Evolutionary conservation across 2,113 vertebrate genomes (phyloP).

Genomic region (Pedionomus torquatus): DNA sequence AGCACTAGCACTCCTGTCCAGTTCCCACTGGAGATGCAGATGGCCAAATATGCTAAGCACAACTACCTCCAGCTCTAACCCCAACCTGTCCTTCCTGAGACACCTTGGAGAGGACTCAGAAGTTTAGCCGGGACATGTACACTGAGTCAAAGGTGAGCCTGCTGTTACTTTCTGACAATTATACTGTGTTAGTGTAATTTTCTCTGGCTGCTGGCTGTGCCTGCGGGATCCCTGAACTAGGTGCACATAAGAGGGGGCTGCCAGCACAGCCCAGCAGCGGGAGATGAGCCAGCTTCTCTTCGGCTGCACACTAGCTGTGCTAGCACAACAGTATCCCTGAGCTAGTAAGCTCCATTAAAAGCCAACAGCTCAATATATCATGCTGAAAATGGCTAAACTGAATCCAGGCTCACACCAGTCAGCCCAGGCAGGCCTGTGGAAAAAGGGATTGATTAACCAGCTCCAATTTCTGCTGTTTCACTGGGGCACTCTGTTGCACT

Average conservation of each 20-base stretch:
- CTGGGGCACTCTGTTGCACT: not conserved
- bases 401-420: not conserved
- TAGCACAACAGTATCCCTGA: not conserved
- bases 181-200: not conserved
- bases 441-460: not conserved
- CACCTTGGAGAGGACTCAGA: not conserved
- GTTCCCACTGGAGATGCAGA: not conserved
- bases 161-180: not conserved
- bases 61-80: not conserved
- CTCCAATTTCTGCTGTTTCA: not conserved
- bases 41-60: not conserved
- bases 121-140: not conserved
- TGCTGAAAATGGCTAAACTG: not conserved
- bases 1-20: not conserved
- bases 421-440: not conserved
- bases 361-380: not conserved
- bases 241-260: not conserved
- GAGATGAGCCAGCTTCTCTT: not conserved
- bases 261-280: not conserved
- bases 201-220: not conserved
- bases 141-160: not conserved
- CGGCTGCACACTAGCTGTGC: not conserved
- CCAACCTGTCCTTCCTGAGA: not conserved
- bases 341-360: not conserved
- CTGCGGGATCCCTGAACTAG: not conserved